A percentile compares a stretch with the other conserved stretches of the same genome.
These are phyloP conservation scores for Pilophorus perplexus DNA, from an alignment of 2,888 invertebrate genomes.

Conservation along the genomic window DNA sequence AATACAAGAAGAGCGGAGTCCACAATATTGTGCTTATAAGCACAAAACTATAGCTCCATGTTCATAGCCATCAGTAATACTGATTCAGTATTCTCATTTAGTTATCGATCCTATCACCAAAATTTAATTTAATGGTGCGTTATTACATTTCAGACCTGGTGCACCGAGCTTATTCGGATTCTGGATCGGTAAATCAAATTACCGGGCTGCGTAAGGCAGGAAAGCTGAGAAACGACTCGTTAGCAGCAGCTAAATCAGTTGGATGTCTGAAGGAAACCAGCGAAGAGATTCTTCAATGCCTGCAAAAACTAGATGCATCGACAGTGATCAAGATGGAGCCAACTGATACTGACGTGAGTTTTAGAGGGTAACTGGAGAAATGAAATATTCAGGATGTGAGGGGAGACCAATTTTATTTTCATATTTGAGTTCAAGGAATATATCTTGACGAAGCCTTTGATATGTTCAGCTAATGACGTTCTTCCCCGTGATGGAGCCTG, in stretches of 20 bases:
- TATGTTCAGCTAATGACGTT: neutral
- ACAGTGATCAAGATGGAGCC: too few relatives aligned
- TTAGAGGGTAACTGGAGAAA: neutral
- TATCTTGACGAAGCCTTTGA: neutral
- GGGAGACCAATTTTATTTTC: too few relatives aligned
- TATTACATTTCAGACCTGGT: neutral
- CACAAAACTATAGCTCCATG: too few relatives aligned
- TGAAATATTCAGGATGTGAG: too few relatives aligned
- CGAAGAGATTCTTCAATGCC: constrained; percentile 1
- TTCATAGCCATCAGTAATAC: too few relatives aligned
- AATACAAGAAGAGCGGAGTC: too few relatives aligned
- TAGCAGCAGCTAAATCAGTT: neutral
- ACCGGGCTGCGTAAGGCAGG: neutral
- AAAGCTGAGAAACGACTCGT: neutral
- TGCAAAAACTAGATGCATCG: constrained; percentile 9
- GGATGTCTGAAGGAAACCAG: neutral
- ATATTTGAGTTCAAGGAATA: neutral
- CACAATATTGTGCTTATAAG: too few relatives aligned
- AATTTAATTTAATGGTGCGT: neutral
- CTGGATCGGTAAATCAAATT: neutral
- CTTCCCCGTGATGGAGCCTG: neutral
- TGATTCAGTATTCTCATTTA: neutral
- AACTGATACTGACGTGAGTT: too few relatives aligned
- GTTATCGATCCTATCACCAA: too few relatives aligned
- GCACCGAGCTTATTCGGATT: neutral